These are phyloP conservation scores for Tinea trinotella DNA, from an alignment of 2,888 invertebrate species.

Conservation along the genomic window DNA sequence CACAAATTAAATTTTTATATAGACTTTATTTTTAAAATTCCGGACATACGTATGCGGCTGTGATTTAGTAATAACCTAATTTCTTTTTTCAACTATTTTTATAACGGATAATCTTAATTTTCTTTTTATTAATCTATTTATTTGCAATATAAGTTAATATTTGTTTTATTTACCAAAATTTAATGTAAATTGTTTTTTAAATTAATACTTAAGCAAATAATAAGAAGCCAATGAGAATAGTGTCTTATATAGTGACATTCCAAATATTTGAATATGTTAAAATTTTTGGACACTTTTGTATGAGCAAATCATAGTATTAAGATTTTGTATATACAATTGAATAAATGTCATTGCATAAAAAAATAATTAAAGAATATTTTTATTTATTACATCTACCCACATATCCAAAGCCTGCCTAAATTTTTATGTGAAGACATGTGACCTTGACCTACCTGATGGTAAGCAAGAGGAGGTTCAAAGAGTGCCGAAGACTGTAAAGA, in stretches of 20 bases:
- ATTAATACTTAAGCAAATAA: constrained; percentile 41
- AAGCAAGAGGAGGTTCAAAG: too few relatives aligned
- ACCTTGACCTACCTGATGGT: too few relatives aligned
- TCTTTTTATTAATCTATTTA: too few relatives aligned
- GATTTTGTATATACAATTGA: constrained; percentile 72
- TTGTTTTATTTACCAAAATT: constrained; percentile 31
- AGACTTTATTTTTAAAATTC: too few relatives aligned
- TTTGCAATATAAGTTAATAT: constrained; percentile 30
- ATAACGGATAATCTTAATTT: neutral
- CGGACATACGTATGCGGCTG: neutral
- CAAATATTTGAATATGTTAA: constrained; percentile 61
- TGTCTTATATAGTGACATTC: constrained; percentile 70
- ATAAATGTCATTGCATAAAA: constrained; percentile 67
- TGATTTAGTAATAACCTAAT: neutral
- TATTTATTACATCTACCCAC: too few relatives aligned
- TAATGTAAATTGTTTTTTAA: neutral
- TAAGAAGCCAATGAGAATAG: constrained; percentile 55
- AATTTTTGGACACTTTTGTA: constrained; percentile 68
- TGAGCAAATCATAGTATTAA: constrained; percentile 61
- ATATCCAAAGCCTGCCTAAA: too few relatives aligned
- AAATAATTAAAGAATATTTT: too few relatives aligned
- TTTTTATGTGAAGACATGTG: too few relatives aligned
- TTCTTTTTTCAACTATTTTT: neutral
- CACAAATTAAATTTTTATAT: too few relatives aligned
- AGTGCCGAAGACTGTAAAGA: too few relatives aligned